Conservation (phyloP, 2,113 vertebrate species). For the Oophaga pumilio region DNA sequence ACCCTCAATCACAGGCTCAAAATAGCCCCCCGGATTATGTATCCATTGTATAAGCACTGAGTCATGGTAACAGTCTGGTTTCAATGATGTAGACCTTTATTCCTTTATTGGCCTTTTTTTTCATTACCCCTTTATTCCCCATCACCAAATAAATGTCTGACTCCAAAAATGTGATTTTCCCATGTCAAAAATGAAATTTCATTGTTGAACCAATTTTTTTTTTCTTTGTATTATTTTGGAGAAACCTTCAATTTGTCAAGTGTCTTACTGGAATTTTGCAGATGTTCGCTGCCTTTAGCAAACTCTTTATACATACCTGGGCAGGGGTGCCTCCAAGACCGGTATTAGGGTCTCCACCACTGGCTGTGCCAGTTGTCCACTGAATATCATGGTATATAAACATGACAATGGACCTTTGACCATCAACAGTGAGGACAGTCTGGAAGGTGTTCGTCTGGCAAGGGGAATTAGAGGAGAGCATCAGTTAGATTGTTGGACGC, state of each 20-base stretch:
- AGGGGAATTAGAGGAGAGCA: neutral
- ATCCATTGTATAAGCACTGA: neutral
- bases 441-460: conserved; percentile 65
- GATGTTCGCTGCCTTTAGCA: too few species aligned
- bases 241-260: too few species aligned
- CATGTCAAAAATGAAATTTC: too few species aligned
- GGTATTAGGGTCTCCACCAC: neutral
- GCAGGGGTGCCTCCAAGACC: conserved; percentile 50
- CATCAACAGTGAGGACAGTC: conserved; percentile 37
- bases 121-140: neutral
- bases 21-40: neutral
- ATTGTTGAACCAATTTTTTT: too few species aligned
- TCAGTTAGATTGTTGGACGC: neutral
- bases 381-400: conserved; percentile 62
- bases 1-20: neutral
- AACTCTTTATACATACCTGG: conserved; percentile 57
- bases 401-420: conserved; percentile 20
- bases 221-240: too few species aligned
- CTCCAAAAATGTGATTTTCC: too few species aligned
- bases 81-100: neutral
- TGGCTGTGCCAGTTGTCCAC: conserved; percentile 58
- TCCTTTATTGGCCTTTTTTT: neutral
- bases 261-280: too few species aligned
- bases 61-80: too few species aligned
- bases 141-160: too few species aligned